Percentiles rank a stretch among this genome's conserved stretches.
phyloP scores from a whole-genome alignment of 2,113 vertebrate species.

The Murina feae region DNA sequence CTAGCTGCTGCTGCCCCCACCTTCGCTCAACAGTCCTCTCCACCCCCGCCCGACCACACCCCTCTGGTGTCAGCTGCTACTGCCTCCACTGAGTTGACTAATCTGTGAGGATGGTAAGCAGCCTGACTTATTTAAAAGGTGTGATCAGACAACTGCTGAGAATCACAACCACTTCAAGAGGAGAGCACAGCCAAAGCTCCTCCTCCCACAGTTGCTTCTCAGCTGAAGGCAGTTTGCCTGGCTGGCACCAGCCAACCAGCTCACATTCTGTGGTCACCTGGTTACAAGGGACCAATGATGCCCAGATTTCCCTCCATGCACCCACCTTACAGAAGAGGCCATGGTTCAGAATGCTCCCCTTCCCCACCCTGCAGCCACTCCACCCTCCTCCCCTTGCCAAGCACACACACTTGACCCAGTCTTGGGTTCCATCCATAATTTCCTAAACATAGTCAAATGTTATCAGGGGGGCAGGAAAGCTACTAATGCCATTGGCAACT shows the following conservation, averaged over 20 bases:
- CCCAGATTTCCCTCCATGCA: neutral
- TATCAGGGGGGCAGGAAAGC: neutral
- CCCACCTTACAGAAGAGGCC: neutral
- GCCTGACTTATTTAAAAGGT: conserved; percentile 62
- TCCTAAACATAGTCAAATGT: neutral
- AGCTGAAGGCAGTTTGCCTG: neutral
- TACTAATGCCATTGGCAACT: neutral
- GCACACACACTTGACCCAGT: neutral
- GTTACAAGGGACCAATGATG: conserved; percentile 14
- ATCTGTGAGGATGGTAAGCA: conserved; percentile 50
- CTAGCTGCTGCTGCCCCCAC: neutral
- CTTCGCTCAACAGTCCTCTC: neutral
- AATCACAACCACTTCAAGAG: conserved; percentile 21
- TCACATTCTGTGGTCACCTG: conserved; percentile 49
- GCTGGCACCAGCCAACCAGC: conserved; percentile 38
- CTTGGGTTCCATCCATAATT: neutral
- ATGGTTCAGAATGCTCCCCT: conserved; percentile 13
- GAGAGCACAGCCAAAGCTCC: conserved; percentile 16
- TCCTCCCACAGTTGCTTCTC: conserved; percentile 55
- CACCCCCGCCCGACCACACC: conserved; percentile 49
- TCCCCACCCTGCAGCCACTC: neutral
- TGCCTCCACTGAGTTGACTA: conserved; percentile 30
- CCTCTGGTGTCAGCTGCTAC: neutral
- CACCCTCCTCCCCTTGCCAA: neutral
- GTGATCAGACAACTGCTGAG: conserved; percentile 43